Conservation (phyloP, 2,113 vertebrate species). For the Caretta caretta region DNA sequence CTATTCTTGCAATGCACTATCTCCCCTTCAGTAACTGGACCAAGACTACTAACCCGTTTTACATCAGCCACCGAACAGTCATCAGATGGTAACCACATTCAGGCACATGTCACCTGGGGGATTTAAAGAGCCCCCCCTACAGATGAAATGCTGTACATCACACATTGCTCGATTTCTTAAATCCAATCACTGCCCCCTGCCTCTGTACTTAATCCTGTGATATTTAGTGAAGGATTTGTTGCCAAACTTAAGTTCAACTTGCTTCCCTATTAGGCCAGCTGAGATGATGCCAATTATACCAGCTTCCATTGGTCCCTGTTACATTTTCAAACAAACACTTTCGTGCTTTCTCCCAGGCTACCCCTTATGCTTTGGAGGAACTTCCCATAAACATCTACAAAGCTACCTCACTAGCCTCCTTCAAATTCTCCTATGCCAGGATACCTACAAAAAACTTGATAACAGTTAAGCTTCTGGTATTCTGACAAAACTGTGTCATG, state of each 20-base stretch:
- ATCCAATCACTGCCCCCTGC: neutral
- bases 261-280: fast-evolving
- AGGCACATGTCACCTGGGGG: neutral
- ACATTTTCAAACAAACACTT: neutral
- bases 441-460: neutral
- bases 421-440: neutral
- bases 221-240: neutral
- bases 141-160: neutral
- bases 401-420: neutral
- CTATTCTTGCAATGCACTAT: neutral
- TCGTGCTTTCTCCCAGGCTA: neutral
- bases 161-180: fast-evolving
- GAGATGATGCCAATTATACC: neutral
- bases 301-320: neutral
- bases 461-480: neutral
- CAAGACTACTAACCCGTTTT: neutral
- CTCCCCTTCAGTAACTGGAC: conserved; percentile 44
- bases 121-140: neutral
- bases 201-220: fast-evolving
- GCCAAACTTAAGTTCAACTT: fast-evolving
- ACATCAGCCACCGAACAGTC: neutral
- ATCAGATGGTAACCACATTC: conserved; percentile 34
- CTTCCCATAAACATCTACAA: neutral
- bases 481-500: neutral
- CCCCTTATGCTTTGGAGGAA: fast-evolving